A percentile compares a stretch with the other conserved stretches of the same genome.
These are phyloP conservation scores for Eumerus sabulonum DNA, from an alignment of 2,888 invertebrate genomes.

Conservation along the genomic window DNA sequence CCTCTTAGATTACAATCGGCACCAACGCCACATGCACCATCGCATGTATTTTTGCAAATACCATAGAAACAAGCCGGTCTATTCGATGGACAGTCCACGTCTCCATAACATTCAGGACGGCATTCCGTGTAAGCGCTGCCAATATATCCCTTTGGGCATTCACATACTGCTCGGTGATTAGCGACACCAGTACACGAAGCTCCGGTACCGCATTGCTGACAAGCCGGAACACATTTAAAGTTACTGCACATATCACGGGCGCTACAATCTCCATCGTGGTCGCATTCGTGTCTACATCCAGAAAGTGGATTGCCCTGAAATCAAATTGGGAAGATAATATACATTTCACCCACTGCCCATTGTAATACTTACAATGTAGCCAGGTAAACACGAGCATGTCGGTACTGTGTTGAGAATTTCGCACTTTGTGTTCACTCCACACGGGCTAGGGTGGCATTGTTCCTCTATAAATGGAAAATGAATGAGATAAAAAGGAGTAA, in stretches of 20 bases:
- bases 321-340: slow-evolving; percentile 34
- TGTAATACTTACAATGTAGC: slow-evolving; percentile 82
- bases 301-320: slow-evolving; percentile 85
- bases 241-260: slow-evolving; percentile 84
- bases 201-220: slow-evolving; percentile 87
- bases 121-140: slow-evolving; percentile 89
- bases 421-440: slow-evolving; percentile 89
- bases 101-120: slow-evolving; percentile 88
- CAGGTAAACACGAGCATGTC: slow-evolving; percentile 88
- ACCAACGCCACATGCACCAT: slow-evolving; percentile 87
- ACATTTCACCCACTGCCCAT: slow-evolving; percentile 14
- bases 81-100: slow-evolving; percentile 87
- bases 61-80: slow-evolving; percentile 90
- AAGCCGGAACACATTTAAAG: slow-evolving; percentile 88
- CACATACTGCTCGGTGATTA: slow-evolving; percentile 88
- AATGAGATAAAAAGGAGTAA: no score
- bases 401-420: slow-evolving; percentile 88
- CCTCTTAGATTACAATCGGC: slow-evolving; percentile 88
- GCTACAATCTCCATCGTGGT: slow-evolving; percentile 87
- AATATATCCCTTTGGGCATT: slow-evolving; percentile 89
- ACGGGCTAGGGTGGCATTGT: slow-evolving; percentile 90
- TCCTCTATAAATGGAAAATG: slow-evolving; percentile 82
- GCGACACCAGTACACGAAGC: slow-evolving; percentile 88
- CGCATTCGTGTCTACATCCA: slow-evolving; percentile 92
- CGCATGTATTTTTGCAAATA: slow-evolving; percentile 91